These are phyloP conservation scores for Tryphoninae sp. DNA, from an alignment of 2,888 invertebrate genomes.

Conservation along the genomic window DNA sequence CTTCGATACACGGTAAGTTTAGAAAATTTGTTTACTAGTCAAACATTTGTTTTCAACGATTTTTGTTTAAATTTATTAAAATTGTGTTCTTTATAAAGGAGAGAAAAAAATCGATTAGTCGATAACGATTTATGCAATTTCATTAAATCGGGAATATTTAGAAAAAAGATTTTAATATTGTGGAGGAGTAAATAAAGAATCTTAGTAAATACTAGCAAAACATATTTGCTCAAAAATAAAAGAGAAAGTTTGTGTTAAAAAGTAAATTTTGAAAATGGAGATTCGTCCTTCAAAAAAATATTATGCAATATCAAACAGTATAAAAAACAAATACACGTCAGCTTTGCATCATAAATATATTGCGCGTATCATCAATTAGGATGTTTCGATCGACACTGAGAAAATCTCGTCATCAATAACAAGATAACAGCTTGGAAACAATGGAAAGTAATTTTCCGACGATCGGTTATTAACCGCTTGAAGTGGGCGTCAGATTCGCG, in stretches of 20 bases:
- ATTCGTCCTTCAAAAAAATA: not conserved
- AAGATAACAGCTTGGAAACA: not conserved
- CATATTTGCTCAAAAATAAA: not conserved
- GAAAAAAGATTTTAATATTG: no score
- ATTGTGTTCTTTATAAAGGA: no score
- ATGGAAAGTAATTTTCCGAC: conserved; percentile 49
- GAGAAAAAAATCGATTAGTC: no score
- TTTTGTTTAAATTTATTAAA: not conserved
- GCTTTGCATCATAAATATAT: no score
- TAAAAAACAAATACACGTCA: not conserved
- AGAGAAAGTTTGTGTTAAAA: not conserved
- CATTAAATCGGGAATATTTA: no score
- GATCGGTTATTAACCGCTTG: conserved; percentile 26
- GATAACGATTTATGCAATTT: no score
- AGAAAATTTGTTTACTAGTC: not conserved
- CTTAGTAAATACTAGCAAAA: not conserved
- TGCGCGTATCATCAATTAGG: no score
- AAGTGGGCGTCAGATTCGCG: conserved; percentile 14
- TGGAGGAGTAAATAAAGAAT: not conserved
- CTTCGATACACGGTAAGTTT: conserved; percentile 75
- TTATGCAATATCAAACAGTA: not conserved
- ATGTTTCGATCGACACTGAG: not conserved
- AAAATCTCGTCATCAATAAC: conserved; percentile 8
- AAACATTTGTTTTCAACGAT: not conserved
- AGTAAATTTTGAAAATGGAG: not conserved